Evolutionary conservation across 2,888 invertebrate genomes (phyloP).

Genomic region (Stenodema calcarata): DNA sequence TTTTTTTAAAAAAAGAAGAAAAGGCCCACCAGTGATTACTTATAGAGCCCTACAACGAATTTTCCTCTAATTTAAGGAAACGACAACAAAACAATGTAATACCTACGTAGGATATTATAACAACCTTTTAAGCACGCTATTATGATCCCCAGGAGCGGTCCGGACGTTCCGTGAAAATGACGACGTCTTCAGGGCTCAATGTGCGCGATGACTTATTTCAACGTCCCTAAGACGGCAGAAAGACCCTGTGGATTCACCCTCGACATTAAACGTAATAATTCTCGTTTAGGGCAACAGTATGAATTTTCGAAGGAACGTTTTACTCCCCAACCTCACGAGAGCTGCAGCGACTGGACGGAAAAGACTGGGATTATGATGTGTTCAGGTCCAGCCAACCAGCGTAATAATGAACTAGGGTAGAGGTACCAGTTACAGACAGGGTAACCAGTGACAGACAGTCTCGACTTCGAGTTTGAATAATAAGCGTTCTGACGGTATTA

Average conservation of each 20-base stretch:
- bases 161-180: background rate
- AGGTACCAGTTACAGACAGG: too few species aligned
- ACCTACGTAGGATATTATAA: background rate
- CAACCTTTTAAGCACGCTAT: background rate
- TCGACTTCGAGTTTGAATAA: too few species aligned
- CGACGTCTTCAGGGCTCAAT: background rate
- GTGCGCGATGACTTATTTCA: slow-evolving; percentile 17
- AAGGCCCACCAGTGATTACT: too few species aligned
- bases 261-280: background rate
- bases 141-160: background rate
- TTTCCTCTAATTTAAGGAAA: too few species aligned
- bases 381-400: too few species aligned
- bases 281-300: background rate
- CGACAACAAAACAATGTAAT: background rate
- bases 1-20: too few species aligned
- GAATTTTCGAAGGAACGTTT: background rate
- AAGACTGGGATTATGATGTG: too few species aligned
- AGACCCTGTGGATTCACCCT: slow-evolving; percentile 13
- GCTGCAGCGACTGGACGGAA: background rate
- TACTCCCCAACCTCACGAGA: background rate
- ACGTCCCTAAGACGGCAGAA: background rate
- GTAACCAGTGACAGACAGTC: too few species aligned
- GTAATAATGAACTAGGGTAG: too few species aligned
- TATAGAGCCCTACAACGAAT: background rate
- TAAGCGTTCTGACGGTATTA: too few species aligned